Conservation (phyloP, 2,113 vertebrate genomes). For the Chrysemys picta region DNA sequence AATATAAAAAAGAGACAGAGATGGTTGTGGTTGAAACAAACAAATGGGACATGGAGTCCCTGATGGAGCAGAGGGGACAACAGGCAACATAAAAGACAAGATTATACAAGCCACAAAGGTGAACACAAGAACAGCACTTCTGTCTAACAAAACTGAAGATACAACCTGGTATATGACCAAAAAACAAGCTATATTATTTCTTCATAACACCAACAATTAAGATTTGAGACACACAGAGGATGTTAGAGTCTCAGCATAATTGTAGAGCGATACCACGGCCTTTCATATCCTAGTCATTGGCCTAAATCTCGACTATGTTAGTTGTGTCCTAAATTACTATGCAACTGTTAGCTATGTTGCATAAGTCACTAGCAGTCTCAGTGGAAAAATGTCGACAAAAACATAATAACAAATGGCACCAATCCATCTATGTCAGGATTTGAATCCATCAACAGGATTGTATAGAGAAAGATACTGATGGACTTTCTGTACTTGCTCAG, state of each 20-base stretch:
- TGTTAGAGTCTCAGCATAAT: rapidly evolving
- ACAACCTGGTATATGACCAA: background rate
- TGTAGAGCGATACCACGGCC: rapidly evolving
- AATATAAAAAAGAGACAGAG: background rate
- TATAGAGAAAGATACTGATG: background rate
- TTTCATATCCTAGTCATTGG: background rate
- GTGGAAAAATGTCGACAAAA: background rate
- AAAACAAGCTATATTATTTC: background rate
- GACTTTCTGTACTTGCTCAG: background rate
- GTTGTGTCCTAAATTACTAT: background rate
- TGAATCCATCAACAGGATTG: background rate
- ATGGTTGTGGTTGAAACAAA: background rate
- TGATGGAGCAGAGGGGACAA: too few species aligned
- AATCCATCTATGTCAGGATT: background rate
- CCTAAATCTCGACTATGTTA: rapidly evolving
- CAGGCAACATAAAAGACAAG: too few species aligned
- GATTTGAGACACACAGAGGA: background rate
- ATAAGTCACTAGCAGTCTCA: background rate
- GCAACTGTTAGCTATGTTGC: background rate
- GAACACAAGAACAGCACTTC: background rate
- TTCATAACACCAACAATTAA: background rate
- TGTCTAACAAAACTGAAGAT: background rate
- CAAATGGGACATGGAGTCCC: too few species aligned
- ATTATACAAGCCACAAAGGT: too few species aligned
- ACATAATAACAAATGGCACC: too few species aligned